Percentiles rank a stretch among this genome's conserved stretches.
phyloP scores from a whole-genome alignment of 2,888 invertebrate genomes.

The Aethes cnicana region DNA sequence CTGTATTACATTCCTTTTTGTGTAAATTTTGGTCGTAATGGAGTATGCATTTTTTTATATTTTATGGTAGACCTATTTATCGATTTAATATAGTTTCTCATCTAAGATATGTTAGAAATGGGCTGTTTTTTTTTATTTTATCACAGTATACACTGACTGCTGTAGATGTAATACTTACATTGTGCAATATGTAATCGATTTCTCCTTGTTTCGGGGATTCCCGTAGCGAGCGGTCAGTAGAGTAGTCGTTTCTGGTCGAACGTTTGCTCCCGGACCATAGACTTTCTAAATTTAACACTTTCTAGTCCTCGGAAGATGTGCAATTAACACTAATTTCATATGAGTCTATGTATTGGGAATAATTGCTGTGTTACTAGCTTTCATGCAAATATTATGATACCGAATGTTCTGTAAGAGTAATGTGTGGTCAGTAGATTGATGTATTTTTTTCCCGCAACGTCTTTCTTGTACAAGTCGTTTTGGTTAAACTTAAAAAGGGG shows the following conservation, averaged over 20 bases:
- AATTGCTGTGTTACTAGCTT: constrained; percentile 46
- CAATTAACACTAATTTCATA: constrained; percentile 27
- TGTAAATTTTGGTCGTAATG: constrained; percentile 49
- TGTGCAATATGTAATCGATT: constrained; percentile 56
- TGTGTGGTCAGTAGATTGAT: constrained; percentile 48
- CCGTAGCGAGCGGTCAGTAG: constrained; percentile 44
- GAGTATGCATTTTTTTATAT: constrained; percentile 52
- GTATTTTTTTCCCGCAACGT: constrained; percentile 55
- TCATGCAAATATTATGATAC: constrained; percentile 58
- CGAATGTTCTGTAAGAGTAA: constrained; percentile 65
- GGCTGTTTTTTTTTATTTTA: constrained; percentile 63
- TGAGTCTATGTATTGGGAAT: constrained; percentile 54
- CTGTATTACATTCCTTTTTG: constrained; percentile 67
- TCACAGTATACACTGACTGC: constrained; percentile 50
- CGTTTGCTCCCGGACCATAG: constrained; percentile 50
- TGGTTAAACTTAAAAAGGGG: background rate
- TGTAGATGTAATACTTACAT: constrained; percentile 47
- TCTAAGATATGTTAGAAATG: constrained; percentile 64
- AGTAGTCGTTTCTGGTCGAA: constrained; percentile 35
- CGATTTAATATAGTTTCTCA: constrained; percentile 51
- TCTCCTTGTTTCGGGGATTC: constrained; percentile 38
- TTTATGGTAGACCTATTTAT: constrained; percentile 55
- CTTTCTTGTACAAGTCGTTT: constrained; percentile 42
- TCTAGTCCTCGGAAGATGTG: constrained; percentile 19
- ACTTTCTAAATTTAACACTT: constrained; percentile 35